Evolutionary conservation across 2,113 vertebrate species (phyloP), one percentile per base, ranked within the genome.

Genomic region (Aix galericulata): DNA sequence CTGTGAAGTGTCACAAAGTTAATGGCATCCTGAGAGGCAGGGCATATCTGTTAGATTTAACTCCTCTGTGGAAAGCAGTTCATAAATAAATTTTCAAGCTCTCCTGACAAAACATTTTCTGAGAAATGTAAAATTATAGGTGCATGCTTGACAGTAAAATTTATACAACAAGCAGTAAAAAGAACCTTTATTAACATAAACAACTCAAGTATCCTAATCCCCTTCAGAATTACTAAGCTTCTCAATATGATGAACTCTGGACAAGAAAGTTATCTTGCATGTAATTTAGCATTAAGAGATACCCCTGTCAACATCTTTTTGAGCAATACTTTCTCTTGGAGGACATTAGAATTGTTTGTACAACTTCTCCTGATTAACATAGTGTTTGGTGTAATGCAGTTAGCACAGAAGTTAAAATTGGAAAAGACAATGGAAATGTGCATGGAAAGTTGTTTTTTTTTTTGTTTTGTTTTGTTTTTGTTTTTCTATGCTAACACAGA

Each of bases 121-220:
- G 32, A 96, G 94, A 97, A 96, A 96, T 77, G 92, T 95, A 91
- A 96, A 97, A 97, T 96, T 97, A 93, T 95, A 96, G 91, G 34
- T 95, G 38, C 82, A 75, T 53, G n/a, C 36, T 72, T 97, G 97
- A 83, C 96, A 96, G 93, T 90, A 76, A 95, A 96, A 97, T 97
- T 96, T 95, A 96, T 95, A 87, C 55, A 67, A 76, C 91, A 96
- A 90, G 79, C 69, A 89, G 91, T 95, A 92, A 95, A 96, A 96
- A 96, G 77, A 96, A 97, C 90, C 90, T 96, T 97, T 86, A 97
- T 97, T 96, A 96, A 92, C 86, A 95, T 97, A 96, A 97, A 97
- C 84, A 96, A 95, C 76, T 91, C 79, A 94, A 96, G 93, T 89
- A 88, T 93, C 85, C 69, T 96, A 97, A 97, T 95, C 81, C 82